Percentiles rank a stretch among this genome's conserved stretches.
phyloP scores from a whole-genome alignment of 2,797 vertebrate species.

The Discoglossus pictus region DNA sequence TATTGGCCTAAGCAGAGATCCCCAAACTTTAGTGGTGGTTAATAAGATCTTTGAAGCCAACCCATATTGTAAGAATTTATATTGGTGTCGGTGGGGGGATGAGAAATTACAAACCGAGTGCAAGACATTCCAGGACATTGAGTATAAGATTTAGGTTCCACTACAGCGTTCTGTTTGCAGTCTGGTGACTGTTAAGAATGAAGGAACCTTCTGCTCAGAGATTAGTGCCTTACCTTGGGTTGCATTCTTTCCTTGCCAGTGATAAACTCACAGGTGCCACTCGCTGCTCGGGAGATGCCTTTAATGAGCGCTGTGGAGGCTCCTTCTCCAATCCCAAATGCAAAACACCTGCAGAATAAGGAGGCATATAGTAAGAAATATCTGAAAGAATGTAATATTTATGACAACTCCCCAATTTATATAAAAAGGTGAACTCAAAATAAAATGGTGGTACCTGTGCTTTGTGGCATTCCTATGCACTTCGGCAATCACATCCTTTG shows the following conservation, averaged over 20 bases:
- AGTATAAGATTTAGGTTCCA: too few relatives aligned
- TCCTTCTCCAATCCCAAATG: conserved; percentile 84
- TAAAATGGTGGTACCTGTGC: conserved; percentile 70
- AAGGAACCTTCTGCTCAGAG: too few relatives aligned
- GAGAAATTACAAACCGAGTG: too few relatives aligned
- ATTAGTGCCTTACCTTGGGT: conserved; percentile 72
- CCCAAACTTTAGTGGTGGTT: too few relatives aligned
- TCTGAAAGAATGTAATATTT: background rate
- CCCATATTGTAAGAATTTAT: too few relatives aligned
- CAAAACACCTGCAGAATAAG: conserved; percentile 75
- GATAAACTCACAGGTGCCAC: conserved; percentile 79
- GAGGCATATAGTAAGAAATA: background rate
- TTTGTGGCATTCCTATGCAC: conserved; percentile 62
- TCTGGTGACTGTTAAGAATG: too few relatives aligned
- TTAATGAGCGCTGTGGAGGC: conserved; percentile 80
- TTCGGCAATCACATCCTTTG: conserved; percentile 64
- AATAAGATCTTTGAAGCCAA: too few relatives aligned
- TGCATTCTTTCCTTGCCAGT: conserved; percentile 77
- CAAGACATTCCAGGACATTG: too few relatives aligned
- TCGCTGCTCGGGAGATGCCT: conserved; percentile 73
- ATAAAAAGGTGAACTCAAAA: background rate
- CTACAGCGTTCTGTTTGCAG: too few relatives aligned
- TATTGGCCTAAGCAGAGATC: too few relatives aligned
- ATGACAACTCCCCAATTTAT: too few relatives aligned
- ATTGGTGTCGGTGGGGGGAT: too few relatives aligned